Base-by-base conservation (phyloP, 2,888 invertebrate genomes). In the Tetheella fluctuosa region DNA sequence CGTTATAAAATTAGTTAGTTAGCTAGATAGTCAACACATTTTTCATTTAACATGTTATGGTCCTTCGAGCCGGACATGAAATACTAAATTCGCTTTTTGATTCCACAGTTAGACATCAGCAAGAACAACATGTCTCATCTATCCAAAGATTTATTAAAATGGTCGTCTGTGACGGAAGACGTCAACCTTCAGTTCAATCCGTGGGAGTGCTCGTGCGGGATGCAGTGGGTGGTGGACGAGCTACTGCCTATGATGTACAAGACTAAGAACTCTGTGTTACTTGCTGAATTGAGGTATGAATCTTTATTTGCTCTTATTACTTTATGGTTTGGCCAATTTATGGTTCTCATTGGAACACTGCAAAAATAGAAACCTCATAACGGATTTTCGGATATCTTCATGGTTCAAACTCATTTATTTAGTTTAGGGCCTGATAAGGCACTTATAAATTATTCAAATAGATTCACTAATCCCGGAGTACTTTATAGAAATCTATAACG, bases 131-230 rank as follows among this genome's bases (percentile, higher is more conserved):
- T 95, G 12, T 84, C 86, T 0, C 73, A 71, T 1, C 70, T 95
- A 0, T 81, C 94, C 0, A 77, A 80, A 60, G 73, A 80, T 2
- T 76, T 94, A n/a, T 74, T 91, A 0, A 81, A 85, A 56, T 94
- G 90, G 90, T 72, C 83, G 0, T 67, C 79, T 0, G 71, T 89
- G 7, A 71, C 71, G 0, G 88, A 89, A 7, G 93, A 90, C 0
- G 88, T 94, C 0, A 90, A 95, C 79, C 77, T 95, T 4, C 95
- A 95, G 86, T 88, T 86, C 66, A 95, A 95, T 81, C 95, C 95
- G 1, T 95, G 95, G 93, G 83, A 90, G 64, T 96, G 96, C 73
- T 81, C 89, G 64, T 96, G 96, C 71, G 86, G 91, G 42, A 78
- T 95, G 72, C 94, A 95, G 71, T 95, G 95, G 94, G 79, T 95